phyloP scores from a whole-genome alignment of 2,113 vertebrate genomes.

The Campylomormyrus numenius region DNA sequence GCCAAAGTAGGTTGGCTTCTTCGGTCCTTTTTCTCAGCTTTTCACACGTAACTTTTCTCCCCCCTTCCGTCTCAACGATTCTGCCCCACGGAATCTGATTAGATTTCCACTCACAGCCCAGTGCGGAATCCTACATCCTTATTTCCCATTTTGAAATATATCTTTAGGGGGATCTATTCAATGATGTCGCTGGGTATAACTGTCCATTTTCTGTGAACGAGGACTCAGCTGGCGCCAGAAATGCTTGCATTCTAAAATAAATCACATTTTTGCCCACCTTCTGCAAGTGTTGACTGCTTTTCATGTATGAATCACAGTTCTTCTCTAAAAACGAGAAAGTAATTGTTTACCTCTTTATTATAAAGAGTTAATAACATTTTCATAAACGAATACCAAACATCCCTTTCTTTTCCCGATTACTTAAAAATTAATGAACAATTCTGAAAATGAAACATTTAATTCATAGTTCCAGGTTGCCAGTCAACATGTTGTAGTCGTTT shows the following conservation, averaged over 20 bases:
- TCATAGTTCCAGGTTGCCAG: neutral
- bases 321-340: slow-evolving; percentile 10
- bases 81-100: slow-evolving; percentile 69
- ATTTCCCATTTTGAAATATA: slow-evolving; percentile 31
- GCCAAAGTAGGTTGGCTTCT: slow-evolving; percentile 20
- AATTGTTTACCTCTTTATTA: slow-evolving; percentile 13
- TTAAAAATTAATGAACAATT: slow-evolving; percentile 6
- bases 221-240: neutral
- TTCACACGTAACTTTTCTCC: slow-evolving; percentile 48
- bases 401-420: neutral
- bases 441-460: neutral
- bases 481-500: slow-evolving; percentile 20
- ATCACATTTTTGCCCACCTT: slow-evolving; percentile 1
- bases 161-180: slow-evolving; percentile 14
- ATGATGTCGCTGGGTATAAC: neutral
- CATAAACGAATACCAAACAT: neutral
- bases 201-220: neutral
- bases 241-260: neutral
- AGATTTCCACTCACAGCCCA: slow-evolving; percentile 90
- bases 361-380: slow-evolving; percentile 3
- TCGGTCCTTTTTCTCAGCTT: slow-evolving; percentile 28
- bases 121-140: slow-evolving; percentile 74
- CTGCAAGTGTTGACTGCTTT: neutral
- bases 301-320: slow-evolving; percentile 11
- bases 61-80: slow-evolving; percentile 33